These are phyloP conservation scores for Drosophila nigricruria DNA, from an alignment of 2,888 invertebrate genomes.

Conservation along the genomic window DNA sequence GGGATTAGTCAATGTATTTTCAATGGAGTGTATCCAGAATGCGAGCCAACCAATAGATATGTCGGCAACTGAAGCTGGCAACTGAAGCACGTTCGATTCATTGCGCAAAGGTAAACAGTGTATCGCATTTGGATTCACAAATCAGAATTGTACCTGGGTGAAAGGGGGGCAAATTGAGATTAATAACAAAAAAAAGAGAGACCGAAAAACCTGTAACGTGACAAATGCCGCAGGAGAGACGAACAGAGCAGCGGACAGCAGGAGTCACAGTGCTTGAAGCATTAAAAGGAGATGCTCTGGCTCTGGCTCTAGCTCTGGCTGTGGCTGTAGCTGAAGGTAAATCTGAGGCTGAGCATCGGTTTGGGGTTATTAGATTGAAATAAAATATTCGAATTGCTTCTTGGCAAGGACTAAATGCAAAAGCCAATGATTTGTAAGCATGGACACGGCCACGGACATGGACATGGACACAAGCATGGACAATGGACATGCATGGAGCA, in stretches of 20 bases:
- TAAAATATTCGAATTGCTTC: slow-evolving; percentile 65
- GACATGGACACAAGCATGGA: slow-evolving; percentile 26
- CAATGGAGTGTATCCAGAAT: slow-evolving; percentile 53
- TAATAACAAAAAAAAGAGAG: slow-evolving; percentile 60
- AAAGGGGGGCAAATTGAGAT: slow-evolving; percentile 66
- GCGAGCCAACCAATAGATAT: slow-evolving; percentile 30
- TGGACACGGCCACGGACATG: slow-evolving; percentile 54
- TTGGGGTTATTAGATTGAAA: slow-evolving; percentile 65
- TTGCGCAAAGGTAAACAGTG: slow-evolving; percentile 52
- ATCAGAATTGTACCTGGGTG: slow-evolving; percentile 39
- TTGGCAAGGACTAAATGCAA: slow-evolving; percentile 63
- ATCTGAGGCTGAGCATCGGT: slow-evolving; percentile 32
- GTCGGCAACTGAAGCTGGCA: slow-evolving; percentile 29
- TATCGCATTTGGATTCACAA: slow-evolving; percentile 33
- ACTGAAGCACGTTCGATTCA: slow-evolving; percentile 48
- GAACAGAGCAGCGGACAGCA: background rate
- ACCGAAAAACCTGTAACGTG: slow-evolving; percentile 65
- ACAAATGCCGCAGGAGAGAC: slow-evolving; percentile 62
- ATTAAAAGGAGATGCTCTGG: slow-evolving; percentile 3
- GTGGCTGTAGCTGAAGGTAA: slow-evolving; percentile 16
- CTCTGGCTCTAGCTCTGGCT: background rate
- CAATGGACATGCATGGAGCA: slow-evolving; percentile 1
- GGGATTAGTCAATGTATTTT: slow-evolving; percentile 43
- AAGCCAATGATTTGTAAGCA: slow-evolving; percentile 72
- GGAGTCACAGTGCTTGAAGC: slow-evolving; percentile 6